phyloP scores from a whole-genome alignment of 2,888 invertebrate genomes.

The Cerastis rubricosa region DNA sequence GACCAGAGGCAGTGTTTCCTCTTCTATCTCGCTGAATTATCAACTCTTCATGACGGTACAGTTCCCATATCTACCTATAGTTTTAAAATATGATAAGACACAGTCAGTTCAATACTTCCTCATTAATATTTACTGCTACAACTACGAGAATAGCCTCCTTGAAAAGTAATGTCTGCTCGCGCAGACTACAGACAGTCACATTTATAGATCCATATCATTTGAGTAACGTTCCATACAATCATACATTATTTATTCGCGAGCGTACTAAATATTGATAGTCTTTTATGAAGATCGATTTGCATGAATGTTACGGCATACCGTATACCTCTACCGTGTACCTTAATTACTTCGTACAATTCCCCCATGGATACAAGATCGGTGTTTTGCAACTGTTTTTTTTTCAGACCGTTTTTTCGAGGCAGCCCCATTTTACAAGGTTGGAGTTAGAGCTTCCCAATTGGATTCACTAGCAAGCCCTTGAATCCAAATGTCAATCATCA shows the following conservation, averaged over 20 bases:
- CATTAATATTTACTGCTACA: conserved; percentile 19
- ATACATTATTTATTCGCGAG: conserved; percentile 54
- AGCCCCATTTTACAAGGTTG: too few species aligned
- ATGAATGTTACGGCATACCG: conserved; percentile 9
- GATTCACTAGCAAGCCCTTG: too few species aligned
- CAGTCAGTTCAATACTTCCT: conserved; percentile 10
- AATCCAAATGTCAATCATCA: too few species aligned
- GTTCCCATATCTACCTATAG: too few species aligned
- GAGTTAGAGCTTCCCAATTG: too few species aligned
- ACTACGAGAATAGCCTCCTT: conserved; percentile 54
- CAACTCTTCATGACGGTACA: too few species aligned
- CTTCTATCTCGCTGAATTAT: too few species aligned
- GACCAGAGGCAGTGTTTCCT: too few species aligned
- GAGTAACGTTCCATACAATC: conserved; percentile 30
- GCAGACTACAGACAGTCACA: conserved; percentile 56
- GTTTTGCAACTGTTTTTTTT: not conserved
- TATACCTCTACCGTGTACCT: not conserved
- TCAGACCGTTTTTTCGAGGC: too few species aligned
- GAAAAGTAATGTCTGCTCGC: conserved; percentile 48
- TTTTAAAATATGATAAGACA: too few species aligned
- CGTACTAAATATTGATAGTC: conserved; percentile 47
- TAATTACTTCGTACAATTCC: not conserved
- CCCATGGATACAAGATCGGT: not conserved
- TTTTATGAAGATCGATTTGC: conserved; percentile 28
- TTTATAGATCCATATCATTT: conserved; percentile 60